Evolutionary conservation across 2,113 vertebrate genomes (phyloP).

Genomic region (Indicator maculatus): DNA sequence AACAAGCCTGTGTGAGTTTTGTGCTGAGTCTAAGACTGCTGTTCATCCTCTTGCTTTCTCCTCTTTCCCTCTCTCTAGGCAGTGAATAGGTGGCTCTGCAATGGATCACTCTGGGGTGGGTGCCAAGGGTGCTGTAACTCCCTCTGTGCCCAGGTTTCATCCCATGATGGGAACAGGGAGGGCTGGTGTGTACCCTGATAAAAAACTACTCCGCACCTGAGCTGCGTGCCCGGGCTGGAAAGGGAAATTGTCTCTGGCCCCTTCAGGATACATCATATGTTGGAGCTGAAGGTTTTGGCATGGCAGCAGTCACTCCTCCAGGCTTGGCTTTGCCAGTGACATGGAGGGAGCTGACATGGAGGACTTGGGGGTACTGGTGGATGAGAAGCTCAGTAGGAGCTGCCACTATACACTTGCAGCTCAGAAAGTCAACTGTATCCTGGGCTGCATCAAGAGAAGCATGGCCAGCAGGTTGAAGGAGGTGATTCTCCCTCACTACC

Average conservation of each 20-base stretch:
- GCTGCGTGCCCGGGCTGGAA: rapidly evolving
- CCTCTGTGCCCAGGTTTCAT: not conserved
- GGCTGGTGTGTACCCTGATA: not conserved
- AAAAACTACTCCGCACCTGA: not conserved
- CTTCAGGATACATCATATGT: not conserved
- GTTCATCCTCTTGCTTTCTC: not conserved
- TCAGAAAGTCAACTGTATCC: too few relatives aligned
- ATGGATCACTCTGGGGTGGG: not conserved
- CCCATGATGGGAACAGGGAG: rapidly evolving
- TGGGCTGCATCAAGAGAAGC: too few relatives aligned
- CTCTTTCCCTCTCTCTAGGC: not conserved
- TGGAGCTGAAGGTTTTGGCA: not conserved
- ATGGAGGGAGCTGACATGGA: not conserved
- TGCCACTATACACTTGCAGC: too few relatives aligned
- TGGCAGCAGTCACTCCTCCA: rapidly evolving
- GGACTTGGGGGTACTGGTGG: too few relatives aligned
- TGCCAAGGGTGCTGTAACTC: not conserved
- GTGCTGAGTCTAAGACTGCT: not conserved
- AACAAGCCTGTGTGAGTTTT: rapidly evolving
- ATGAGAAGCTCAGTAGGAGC: too few relatives aligned
- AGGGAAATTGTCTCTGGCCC: not conserved
- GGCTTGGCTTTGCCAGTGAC: not conserved
- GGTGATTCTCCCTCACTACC: too few relatives aligned
- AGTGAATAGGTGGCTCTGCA: not conserved
- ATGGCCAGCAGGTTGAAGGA: too few relatives aligned